phyloP scores from a whole-genome alignment of 2,888 invertebrate genomes.

The Eugnorisma glareosa region DNA sequence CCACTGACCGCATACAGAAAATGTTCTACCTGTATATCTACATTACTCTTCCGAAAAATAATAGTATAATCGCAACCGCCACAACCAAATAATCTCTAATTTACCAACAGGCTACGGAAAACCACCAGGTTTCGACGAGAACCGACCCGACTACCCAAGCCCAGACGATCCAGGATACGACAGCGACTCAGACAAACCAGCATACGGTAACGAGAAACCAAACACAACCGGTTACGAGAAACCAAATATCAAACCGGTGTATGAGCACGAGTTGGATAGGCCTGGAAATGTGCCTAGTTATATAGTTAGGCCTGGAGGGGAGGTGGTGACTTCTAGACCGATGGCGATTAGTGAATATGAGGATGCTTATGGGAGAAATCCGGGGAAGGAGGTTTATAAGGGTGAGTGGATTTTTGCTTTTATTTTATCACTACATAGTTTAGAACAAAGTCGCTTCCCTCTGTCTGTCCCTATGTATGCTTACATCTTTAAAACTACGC shows the following conservation, averaged over 20 bases:
- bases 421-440: too few relatives aligned
- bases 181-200: constrained; percentile 44
- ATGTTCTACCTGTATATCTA: too few relatives aligned
- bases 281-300: constrained; percentile 81
- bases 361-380: constrained; percentile 72
- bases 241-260: constrained; percentile 82
- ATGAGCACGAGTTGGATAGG: constrained; percentile 82
- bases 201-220: constrained; percentile 55
- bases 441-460: too few relatives aligned
- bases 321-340: constrained; percentile 83
- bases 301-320: constrained; percentile 78
- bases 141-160: constrained; percentile 59
- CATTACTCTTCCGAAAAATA: too few relatives aligned
- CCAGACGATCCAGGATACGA: constrained; percentile 45
- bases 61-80: too few relatives aligned
- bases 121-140: constrained; percentile 46
- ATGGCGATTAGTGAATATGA: constrained; percentile 81
- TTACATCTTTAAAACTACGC: too few relatives aligned
- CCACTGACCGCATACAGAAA: too few relatives aligned
- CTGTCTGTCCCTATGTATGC: too few relatives aligned
- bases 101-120: constrained; percentile 42
- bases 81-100: background rate
- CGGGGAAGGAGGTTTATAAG: constrained; percentile 76
- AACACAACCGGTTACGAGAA: constrained; percentile 49
- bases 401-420: constrained; percentile 73